Evolutionary conservation across 1,140 invertebrate species (phyloP), one percentile per base, ranked within the genome.

Genomic region (Drosophila kurseongensis): DNA sequence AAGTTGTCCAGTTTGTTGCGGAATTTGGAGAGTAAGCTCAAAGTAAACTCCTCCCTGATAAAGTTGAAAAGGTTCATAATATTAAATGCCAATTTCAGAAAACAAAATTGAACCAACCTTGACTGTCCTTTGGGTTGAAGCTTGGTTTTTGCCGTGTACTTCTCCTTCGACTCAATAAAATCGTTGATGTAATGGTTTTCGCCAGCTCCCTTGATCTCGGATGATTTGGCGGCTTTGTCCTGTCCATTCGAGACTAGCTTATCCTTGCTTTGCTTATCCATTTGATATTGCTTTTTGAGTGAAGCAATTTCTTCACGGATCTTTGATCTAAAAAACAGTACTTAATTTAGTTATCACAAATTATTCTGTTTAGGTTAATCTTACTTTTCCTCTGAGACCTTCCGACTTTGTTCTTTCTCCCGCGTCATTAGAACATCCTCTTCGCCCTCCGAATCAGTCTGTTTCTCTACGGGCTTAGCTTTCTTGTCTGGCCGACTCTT

Each of bases 1-100:
- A 94, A 94, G 4, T 93, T 93, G 47, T 95, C 93, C 27, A 98
- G 92, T 93, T 97, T 97, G 4, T 93, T 95, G 91, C 96, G 96
- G 86, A 99, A 99, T 92, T 97, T 97, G 0, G 95, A 95, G 42
- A 99, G 92, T 29, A 98, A 88, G 38, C 95, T 93, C 47, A 98
- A 92, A 0, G 98, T 98, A 75, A 95, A 95, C 72, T 94, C 92
- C 92, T 96, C 96, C 44, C 95, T 94, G 71, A 3, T 9, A n/a
- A 18, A 18, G 4, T 14, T 16, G 0, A 92, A 92, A 6, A 27
- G 14, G 14, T 29, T 59, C 2, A 48, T 79, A 7, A 2, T 8
- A 10, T 32, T 5, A 2, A 16, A 38, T 29, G 3, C 4, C 14
- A 0, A 13, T 27, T 5, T 9, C 0, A n/a, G n/a, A 9, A 42